Evolutionary conservation across 1,140 invertebrate genomes (phyloP), one percentile per base, ranked within the genome.

Genomic region (Telenomus remus): DNA sequence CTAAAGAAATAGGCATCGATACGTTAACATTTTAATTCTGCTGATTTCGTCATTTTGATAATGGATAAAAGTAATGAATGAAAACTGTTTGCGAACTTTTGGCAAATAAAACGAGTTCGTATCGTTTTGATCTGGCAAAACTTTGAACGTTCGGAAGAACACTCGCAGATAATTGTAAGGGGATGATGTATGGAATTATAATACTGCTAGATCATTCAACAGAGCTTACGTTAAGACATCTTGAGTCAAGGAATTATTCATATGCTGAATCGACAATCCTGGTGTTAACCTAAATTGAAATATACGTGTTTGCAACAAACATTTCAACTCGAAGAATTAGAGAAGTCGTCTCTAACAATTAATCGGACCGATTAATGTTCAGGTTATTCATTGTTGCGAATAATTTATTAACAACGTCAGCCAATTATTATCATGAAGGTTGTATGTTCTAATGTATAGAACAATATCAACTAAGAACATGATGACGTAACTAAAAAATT

Each of bases 281-380:
- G 53, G 61, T 65, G 61, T 65, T 65, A 65, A 65, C 44, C 53
- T 56, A 49, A 66, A 66, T 66, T 66, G 63, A 56, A 43, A 66
- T 56, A 50, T 66, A 50, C 43, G 15, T 54, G 63, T 16, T 48
- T 47, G 56, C 44, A 66, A 66, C 63, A 65, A 65, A 65, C 42
- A 35, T 51, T 55, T 53, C 33, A 47, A 37, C 50, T 50, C 39
- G 54, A 65, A 65, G 61, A 65, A 48, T 50, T 3, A 9, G 12
- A 15, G 7, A 60, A 60, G 35, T 33, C 35, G 27, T 46, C 35
- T n/a, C 42, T 33, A 7, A 12, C 42, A 60, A 51, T 61, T 61
- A 51, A 35, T 10, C 0, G 6, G 1, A 10, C 10, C 12, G 49
- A 51, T 35, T 51, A 51, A 51, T 14, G 37, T 39, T 39, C 9